Evolutionary conservation across 2,797 vertebrate genomes (phyloP).

Genomic region (Ctenochaetus hawaiiensis): DNA sequence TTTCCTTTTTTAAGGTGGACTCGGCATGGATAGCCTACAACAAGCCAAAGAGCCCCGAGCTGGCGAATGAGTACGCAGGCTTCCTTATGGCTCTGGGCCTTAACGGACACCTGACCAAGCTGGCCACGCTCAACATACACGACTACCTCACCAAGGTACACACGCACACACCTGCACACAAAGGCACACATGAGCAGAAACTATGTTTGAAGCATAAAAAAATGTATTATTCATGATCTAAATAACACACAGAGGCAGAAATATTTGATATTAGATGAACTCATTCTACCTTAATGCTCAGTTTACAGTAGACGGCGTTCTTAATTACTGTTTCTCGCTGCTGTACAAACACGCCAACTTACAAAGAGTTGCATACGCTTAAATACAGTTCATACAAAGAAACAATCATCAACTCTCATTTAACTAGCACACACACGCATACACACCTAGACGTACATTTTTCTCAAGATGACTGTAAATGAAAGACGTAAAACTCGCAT

Average conservation of each 20-base stretch:
- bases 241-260: neutral
- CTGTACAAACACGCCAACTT: neutral
- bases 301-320: slow-evolving; percentile 9
- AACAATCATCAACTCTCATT: slow-evolving; percentile 27
- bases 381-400: slow-evolving; percentile 47
- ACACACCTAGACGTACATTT: slow-evolving; percentile 5
- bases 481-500: slow-evolving; percentile 43
- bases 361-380: slow-evolving; percentile 19
- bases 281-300: slow-evolving; percentile 6
- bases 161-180: slow-evolving; percentile 27
- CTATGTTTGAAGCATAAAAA: neutral
- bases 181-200: no score
- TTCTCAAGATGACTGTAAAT: slow-evolving; percentile 60
- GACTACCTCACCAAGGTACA: slow-evolving; percentile 97
- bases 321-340: slow-evolving; percentile 31
- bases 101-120: slow-evolving; percentile 96
- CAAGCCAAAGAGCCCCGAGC: slow-evolving; percentile 95
- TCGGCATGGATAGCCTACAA: slow-evolving; percentile 99
- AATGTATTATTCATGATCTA: neutral
- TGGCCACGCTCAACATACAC: slow-evolving; percentile 96
- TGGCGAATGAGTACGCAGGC: slow-evolving; percentile 97
- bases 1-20: slow-evolving; percentile 85
- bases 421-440: slow-evolving; percentile 14
- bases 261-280: slow-evolving; percentile 6
- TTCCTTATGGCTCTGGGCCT: slow-evolving; percentile 98